These are phyloP conservation scores for Bolinopsis microptera DNA, from an alignment of 37 sponge, comb jelly and placozoan genomes.

Conservation along the genomic window DNA sequence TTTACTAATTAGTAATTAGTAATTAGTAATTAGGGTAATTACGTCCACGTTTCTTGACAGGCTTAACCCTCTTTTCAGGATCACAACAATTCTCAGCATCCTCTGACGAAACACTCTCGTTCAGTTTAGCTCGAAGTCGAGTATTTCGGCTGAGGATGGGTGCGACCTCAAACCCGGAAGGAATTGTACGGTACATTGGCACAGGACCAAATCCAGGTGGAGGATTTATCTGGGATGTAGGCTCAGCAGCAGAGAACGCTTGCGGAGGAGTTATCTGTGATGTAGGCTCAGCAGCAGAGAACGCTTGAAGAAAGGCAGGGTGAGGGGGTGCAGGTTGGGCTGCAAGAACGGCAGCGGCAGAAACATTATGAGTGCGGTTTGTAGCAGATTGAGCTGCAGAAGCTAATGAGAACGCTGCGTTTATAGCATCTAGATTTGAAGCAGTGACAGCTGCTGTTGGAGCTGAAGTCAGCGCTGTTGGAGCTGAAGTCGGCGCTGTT, in stretches of 20 bases:
- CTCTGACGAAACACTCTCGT: neutral
- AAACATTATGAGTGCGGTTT: neutral
- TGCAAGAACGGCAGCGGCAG: too few species aligned
- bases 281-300: neutral
- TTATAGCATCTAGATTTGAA: neutral
- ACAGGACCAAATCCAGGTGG: neutral
- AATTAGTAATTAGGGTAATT: too few species aligned
- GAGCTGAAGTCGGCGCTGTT: too few species aligned
- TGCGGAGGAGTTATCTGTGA: neutral
- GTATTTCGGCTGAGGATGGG: neutral
- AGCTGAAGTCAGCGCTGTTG: too few species aligned
- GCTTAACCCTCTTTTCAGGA: neutral
- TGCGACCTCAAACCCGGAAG: neutral
- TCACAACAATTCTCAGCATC: neutral
- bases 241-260: neutral
- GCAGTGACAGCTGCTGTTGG: too few species aligned
- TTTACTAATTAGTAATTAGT: too few species aligned
- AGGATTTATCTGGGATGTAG: neutral
- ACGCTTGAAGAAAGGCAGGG: neutral
- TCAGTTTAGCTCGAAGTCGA: neutral
- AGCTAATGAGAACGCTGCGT: neutral
- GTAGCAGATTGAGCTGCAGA: neutral
- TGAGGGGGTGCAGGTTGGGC: neutral
- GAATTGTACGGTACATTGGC: neutral
- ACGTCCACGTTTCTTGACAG: neutral